phyloP scores from a whole-genome alignment of 2,888 invertebrate species.

The Gisinianus flammeolus region DNA sequence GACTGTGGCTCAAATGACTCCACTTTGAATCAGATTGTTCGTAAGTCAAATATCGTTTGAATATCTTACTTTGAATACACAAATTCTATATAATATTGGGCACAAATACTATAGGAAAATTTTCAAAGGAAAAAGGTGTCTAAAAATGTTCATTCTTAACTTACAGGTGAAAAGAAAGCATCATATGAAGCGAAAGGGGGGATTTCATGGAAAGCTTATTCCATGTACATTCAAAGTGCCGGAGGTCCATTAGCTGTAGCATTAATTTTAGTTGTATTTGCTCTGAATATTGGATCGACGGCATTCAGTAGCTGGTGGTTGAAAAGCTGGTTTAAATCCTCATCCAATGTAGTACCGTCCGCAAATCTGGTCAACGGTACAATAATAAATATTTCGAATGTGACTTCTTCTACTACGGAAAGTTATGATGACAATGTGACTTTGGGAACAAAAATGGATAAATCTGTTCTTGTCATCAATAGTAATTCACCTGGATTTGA shows the following conservation, averaged over 20 bases:
- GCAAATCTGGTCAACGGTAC: too few relatives aligned
- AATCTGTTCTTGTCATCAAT: conserved; percentile 58
- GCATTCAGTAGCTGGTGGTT: conserved; percentile 70
- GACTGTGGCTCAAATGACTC: conserved; percentile 37
- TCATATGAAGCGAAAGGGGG: neutral
- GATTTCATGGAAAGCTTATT: conserved; percentile 60
- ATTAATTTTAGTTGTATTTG: conserved; percentile 63
- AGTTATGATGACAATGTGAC: neutral
- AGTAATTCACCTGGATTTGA: conserved; percentile 63
- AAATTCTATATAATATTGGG: too few relatives aligned
- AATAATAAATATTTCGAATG: neutral
- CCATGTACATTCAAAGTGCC: conserved; percentile 65
- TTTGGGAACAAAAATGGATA: neutral
- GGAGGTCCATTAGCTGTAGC: conserved; percentile 64
- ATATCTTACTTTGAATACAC: too few relatives aligned
- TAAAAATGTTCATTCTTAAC: too few relatives aligned
- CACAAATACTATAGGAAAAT: too few relatives aligned
- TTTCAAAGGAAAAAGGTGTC: too few relatives aligned
- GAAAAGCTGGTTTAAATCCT: conserved; percentile 66
- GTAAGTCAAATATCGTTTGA: too few relatives aligned
- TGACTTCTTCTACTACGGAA: neutral
- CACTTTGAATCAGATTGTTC: neutral
- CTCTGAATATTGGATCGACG: conserved; percentile 65
- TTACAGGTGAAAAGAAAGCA: neutral
- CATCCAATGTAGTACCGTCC: neutral